Percentiles rank a stretch among this genome's conserved stretches.
Evolutionary conservation across 2,113 vertebrate species (phyloP).

Genomic region (Urocynchramus pylzowi): DNA sequence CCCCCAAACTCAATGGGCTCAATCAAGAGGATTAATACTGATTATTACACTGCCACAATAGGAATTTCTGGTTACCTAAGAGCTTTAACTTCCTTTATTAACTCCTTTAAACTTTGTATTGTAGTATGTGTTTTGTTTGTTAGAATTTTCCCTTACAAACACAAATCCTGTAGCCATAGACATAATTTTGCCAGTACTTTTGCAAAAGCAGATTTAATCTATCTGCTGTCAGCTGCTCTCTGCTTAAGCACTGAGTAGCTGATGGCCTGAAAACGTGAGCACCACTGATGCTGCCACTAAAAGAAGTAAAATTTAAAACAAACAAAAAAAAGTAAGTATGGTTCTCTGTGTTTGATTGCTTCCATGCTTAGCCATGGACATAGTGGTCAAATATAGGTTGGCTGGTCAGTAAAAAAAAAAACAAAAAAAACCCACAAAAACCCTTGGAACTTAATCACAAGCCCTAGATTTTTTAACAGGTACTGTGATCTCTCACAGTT

Average conservation of each 20-base stretch:
- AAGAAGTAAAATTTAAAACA: background rate
- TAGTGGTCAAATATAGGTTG: background rate
- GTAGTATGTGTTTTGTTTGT: background rate
- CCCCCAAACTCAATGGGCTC: background rate
- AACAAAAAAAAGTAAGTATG: background rate
- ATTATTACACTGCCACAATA: background rate
- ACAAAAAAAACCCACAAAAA: background rate
- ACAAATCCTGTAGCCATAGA: background rate
- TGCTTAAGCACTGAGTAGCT: background rate
- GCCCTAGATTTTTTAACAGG: background rate
- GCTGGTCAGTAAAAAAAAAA: background rate
- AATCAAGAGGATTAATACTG: background rate
- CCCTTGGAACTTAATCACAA: background rate
- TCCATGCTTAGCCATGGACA: background rate
- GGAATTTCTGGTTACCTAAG: background rate
- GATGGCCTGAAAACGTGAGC: background rate
- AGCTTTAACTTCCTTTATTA: background rate
- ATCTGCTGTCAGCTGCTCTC: background rate
- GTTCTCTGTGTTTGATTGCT: background rate
- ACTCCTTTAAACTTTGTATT: background rate
- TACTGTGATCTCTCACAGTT: background rate
- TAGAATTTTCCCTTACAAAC: background rate
- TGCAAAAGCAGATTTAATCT: background rate
- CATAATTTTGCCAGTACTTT: background rate
- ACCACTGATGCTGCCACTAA: background rate